These are phyloP conservation scores for Taurulus bubalis DNA, from an alignment of 2,113 vertebrate genomes.

Conservation along the genomic window DNA sequence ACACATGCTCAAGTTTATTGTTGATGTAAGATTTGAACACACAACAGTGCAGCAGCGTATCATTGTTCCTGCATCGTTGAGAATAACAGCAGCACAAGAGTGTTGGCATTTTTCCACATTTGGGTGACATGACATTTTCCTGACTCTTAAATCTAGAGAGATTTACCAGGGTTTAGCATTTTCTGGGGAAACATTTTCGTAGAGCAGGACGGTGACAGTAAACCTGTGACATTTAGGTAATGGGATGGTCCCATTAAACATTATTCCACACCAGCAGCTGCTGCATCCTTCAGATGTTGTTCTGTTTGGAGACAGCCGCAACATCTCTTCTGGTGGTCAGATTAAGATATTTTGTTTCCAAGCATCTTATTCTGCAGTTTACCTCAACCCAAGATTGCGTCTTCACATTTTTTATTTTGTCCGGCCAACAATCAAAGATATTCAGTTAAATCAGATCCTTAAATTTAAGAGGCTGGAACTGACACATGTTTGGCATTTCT, in stretches of 20 bases:
- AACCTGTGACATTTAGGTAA: slow-evolving; percentile 29
- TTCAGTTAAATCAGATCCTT: neutral
- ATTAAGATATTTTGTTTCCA: neutral
- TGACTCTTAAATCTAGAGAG: slow-evolving; percentile 10
- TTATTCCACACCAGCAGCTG: slow-evolving; percentile 5
- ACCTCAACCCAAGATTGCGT: neutral
- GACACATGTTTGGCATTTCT: neutral
- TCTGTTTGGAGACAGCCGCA: neutral
- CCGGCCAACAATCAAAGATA: neutral
- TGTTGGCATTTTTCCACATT: neutral
- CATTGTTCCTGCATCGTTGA: slow-evolving; percentile 17
- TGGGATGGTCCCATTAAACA: neutral
- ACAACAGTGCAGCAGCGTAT: neutral
- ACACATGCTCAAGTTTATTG: neutral
- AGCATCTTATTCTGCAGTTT: neutral
- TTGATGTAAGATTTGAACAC: neutral
- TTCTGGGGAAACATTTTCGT: neutral
- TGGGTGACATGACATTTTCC: neutral
- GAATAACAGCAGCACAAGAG: neutral
- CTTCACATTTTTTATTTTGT: neutral
- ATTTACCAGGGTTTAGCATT: neutral
- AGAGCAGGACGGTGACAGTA: neutral
- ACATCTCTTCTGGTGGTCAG: neutral
- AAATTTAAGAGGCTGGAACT: neutral
- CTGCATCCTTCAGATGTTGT: slow-evolving; percentile 17